A percentile compares a stretch with the other conserved stretches of the same genome.
phyloP scores from a whole-genome alignment of 2,113 vertebrate genomes.

The Chloebia gouldiae region DNA sequence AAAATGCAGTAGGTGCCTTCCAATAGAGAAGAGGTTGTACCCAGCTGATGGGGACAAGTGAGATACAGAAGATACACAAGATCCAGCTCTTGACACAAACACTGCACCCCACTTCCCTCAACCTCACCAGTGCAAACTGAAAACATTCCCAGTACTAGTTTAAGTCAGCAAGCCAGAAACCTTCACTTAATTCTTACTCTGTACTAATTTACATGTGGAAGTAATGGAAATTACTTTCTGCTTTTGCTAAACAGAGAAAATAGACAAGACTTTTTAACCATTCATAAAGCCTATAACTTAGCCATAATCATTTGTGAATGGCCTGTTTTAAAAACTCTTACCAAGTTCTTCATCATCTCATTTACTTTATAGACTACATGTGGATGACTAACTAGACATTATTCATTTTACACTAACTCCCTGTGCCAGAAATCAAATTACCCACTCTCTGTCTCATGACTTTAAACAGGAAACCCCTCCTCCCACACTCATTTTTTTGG shows the following conservation, averaged over 20 bases:
- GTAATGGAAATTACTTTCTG: background rate
- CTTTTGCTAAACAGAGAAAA: background rate
- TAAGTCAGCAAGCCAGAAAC: background rate
- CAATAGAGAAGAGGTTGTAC: background rate
- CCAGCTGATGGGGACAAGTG: background rate
- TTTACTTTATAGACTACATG: background rate
- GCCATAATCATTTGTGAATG: background rate
- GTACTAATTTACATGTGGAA: background rate
- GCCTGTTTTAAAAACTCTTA: background rate
- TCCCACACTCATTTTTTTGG: background rate
- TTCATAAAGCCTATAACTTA: background rate
- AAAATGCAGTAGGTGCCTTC: background rate
- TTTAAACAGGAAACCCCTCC: background rate
- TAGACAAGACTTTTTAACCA: background rate
- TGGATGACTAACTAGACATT: background rate
- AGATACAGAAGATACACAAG: background rate
- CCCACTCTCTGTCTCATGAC: background rate
- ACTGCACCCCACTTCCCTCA: background rate
- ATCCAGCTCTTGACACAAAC: background rate
- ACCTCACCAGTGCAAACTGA: background rate
- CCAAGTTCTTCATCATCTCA: background rate
- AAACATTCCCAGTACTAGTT: background rate
- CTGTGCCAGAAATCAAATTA: background rate
- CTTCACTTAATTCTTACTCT: background rate
- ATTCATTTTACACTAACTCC: background rate